Evolutionary conservation across 2,797 vertebrate genomes (phyloP).

Genomic region (Remorina albescens): DNA sequence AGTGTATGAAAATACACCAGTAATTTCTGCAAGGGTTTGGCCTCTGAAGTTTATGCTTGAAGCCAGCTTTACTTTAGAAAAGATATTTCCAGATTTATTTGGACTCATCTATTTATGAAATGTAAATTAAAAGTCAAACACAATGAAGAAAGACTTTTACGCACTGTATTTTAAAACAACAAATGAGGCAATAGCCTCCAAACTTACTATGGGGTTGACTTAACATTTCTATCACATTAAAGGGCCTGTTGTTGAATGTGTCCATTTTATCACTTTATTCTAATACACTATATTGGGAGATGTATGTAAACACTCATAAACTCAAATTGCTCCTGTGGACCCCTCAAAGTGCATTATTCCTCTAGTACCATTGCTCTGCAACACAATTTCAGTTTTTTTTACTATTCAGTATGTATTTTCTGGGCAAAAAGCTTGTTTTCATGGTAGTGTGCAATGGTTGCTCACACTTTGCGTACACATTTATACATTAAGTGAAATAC

Average conservation of each 20-base stretch:
- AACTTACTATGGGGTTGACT: not conserved
- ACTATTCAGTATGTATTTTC: not conserved
- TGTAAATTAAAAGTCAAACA: not conserved
- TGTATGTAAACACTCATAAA: not conserved
- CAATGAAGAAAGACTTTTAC: not conserved
- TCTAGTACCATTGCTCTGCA: conserved; percentile 57
- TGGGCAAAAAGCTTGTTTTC: not conserved
- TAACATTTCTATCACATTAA: not conserved
- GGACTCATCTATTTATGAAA: not conserved
- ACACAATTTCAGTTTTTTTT: not conserved
- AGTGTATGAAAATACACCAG: not conserved
- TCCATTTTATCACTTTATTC: conserved; percentile 3
- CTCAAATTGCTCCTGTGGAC: conserved; percentile 43
- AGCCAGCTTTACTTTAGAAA: not conserved
- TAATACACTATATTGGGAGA: not conserved
- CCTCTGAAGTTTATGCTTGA: not conserved
- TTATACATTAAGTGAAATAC: not conserved
- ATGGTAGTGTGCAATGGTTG: not conserved
- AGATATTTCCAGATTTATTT: not conserved
- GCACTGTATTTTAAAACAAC: too few relatives aligned
- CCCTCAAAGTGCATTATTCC: conserved; percentile 58
- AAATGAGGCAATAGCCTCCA: not conserved
- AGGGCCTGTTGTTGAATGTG: not conserved
- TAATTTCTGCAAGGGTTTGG: not conserved
- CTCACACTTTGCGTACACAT: not conserved